Percentiles rank a stretch among this genome's conserved stretches.
phyloP scores from a whole-genome alignment of 2,113 vertebrate species.

The Larimichthys polyactis region DNA sequence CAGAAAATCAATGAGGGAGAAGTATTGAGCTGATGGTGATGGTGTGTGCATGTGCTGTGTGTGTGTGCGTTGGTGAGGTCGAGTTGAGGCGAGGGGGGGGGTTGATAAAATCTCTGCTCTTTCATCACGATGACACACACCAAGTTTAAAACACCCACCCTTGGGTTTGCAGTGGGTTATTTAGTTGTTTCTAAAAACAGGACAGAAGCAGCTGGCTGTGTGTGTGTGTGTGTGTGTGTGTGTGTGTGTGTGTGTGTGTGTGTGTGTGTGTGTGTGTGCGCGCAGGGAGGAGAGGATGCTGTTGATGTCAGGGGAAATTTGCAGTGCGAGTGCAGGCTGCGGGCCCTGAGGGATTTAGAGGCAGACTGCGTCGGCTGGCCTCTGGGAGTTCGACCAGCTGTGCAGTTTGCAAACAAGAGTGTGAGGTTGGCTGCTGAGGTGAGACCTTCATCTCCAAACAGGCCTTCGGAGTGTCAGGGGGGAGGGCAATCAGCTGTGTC shows the following conservation, averaged over 20 bases:
- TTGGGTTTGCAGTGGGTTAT: conserved; percentile 55
- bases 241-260: conserved; percentile 1
- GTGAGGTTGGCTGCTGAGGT: conserved; percentile 46
- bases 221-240: conserved; percentile 21
- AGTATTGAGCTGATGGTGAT: conserved; percentile 70
- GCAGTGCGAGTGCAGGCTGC: conserved; percentile 33
- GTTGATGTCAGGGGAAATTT: conserved; percentile 62
- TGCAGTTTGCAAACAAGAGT: conserved; percentile 65
- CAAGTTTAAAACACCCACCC: conserved; percentile 37
- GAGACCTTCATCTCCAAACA: conserved; percentile 57
- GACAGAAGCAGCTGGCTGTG: conserved; percentile 29
- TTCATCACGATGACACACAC: conserved; percentile 48
- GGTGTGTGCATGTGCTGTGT: conserved; percentile 15
- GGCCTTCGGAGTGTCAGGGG: conserved; percentile 3
- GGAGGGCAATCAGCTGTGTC: conserved; percentile 27
- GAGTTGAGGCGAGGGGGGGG: conserved; percentile 5
- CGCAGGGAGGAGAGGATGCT: conserved; percentile 17
- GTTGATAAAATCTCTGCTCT: conserved; percentile 54
- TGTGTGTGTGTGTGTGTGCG: background rate
- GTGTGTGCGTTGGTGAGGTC: background rate
- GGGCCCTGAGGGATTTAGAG: conserved; percentile 40
- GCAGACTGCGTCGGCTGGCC: conserved; percentile 38
- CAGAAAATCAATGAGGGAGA: conserved; percentile 80
- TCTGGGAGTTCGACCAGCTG: conserved; percentile 66
- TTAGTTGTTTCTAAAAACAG: conserved; percentile 61